Base-by-base conservation (phyloP, 1,140 invertebrate species). In the Melanaphis sacchari region DNA sequence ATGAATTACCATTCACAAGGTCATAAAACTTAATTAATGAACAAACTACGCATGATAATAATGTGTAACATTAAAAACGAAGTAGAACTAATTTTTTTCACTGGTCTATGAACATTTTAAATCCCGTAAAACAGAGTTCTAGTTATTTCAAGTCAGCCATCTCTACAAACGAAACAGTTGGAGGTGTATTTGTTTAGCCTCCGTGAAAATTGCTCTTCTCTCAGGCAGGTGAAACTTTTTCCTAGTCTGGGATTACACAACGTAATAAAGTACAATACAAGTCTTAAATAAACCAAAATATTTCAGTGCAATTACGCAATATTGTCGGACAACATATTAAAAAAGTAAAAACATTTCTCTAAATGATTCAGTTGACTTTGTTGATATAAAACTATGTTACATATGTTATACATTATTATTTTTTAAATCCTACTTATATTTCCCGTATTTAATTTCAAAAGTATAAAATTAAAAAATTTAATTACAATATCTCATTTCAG, bases 271-370 rank as follows among this genome's bases (percentile, higher is more conserved):
- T 76, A 76, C 59, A 76, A 76, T 76, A 76, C 59, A 18, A 76
- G 31, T n/a, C 59, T 76, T 76, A 76, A 76, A 76, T 76, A 76
- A 76, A 76, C 59, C 31, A 76, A 76, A 76, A 76, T 76, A 76
- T 76, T 76, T 76, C 59, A 76, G 31, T 76, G 59, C 59, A 76
- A 76, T 76, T 76, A 76, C 59, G 59, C 31, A 76, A 76, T 76
- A 76, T 76, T 76, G 59, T 76, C 18, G 31, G 31, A n/a, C 31
- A 76, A n/a, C 31, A 76, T n/a, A 76, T 76, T 76, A 76, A 76
- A 76, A 76, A 76, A 76, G 31, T 66, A 66, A 66, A 66, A 66
- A n/a, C 31, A 66, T 66, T 66, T 66, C 59, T 31, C 15, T n/a
- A 76, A 76, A 76, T 76, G 31, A n/a, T 76, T n/a, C 15, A n/a